Evolutionary conservation across 92 coral and sea anemone species (phyloP).

Genomic region (Porites cylindrica): DNA sequence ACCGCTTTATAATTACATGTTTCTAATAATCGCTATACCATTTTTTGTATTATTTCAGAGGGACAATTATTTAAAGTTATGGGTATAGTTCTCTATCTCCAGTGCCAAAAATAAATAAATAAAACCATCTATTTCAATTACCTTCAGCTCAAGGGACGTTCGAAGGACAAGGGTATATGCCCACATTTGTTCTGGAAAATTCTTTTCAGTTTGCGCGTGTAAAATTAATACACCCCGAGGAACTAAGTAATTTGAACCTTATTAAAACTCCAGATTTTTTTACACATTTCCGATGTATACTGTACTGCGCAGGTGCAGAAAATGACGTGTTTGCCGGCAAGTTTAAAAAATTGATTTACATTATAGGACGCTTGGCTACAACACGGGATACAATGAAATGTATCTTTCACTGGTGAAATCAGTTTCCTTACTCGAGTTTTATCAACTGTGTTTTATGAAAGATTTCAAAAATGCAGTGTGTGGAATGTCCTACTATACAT

Average conservation of each 20-base stretch:
- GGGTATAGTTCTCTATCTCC: constrained; percentile 1
- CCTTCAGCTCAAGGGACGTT: not conserved
- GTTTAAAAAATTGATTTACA: too few species aligned
- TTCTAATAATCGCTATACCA: constrained; percentile 11
- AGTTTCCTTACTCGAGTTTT: too few species aligned
- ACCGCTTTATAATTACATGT: not conserved
- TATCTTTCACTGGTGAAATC: too few species aligned
- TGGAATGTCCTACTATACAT: too few species aligned
- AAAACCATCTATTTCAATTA: not conserved
- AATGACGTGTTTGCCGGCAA: too few species aligned
- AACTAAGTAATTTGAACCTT: not conserved
- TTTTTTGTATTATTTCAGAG: not conserved
- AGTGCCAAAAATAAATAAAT: not conserved
- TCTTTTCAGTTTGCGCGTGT: not conserved
- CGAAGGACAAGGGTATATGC: not conserved
- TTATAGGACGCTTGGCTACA: too few species aligned
- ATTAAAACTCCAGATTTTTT: too few species aligned
- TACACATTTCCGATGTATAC: too few species aligned
- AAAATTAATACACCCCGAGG: not conserved
- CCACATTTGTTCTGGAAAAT: not conserved
- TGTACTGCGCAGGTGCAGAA: too few species aligned
- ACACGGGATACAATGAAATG: too few species aligned
- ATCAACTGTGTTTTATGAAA: too few species aligned
- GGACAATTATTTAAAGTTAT: not conserved
- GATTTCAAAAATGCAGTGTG: too few species aligned